Percentiles rank a stretch among this genome's conserved stretches.
Conservation (phyloP, 2,888 invertebrate genomes). For the Drosophila emarginata region DNA sequence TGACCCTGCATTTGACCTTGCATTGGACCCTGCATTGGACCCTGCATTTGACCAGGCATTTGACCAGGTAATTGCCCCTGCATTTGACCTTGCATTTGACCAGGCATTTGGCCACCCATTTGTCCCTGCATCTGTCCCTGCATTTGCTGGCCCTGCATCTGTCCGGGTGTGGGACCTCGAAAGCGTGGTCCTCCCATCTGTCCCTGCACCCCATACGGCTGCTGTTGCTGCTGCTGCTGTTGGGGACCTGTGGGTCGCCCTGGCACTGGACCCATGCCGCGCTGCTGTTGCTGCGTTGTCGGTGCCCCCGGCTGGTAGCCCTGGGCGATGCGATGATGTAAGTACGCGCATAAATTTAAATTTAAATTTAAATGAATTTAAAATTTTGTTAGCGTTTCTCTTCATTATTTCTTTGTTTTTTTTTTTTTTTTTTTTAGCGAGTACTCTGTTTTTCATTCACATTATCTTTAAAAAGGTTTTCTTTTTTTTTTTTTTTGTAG, state of each 20-base stretch:
- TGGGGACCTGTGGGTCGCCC: slow-evolving; percentile 68
- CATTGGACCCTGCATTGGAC: slow-evolving; percentile 57
- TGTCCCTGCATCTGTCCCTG: slow-evolving; percentile 57
- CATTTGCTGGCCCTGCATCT: slow-evolving; percentile 79
- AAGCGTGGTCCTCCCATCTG: slow-evolving; percentile 82
- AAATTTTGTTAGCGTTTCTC: slow-evolving; percentile 71
- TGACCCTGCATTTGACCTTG: slow-evolving; percentile 40
- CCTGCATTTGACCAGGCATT: slow-evolving; percentile 84
- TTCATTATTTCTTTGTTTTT: slow-evolving; percentile 41
- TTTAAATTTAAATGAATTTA: slow-evolving; percentile 74
- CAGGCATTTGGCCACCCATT: slow-evolving; percentile 67
- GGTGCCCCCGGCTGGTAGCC: slow-evolving; percentile 77
- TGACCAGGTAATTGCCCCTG: slow-evolving; percentile 65
- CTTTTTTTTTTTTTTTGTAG: slow-evolving; percentile 31
- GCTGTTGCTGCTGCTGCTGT: slow-evolving; percentile 83
- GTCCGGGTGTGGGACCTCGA: slow-evolving; percentile 83
- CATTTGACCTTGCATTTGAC: slow-evolving; percentile 68
- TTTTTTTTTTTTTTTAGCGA: slow-evolving; percentile 57
- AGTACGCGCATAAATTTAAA: slow-evolving; percentile 70
- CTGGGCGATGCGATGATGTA: slow-evolving; percentile 53
- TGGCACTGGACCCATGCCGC: slow-evolving; percentile 66
- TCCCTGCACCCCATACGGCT: slow-evolving; percentile 84
- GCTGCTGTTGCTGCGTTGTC: slow-evolving; percentile 74
- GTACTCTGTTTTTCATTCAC: slow-evolving; percentile 76
- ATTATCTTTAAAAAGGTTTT: slow-evolving; percentile 63